Evolutionary conservation across 2,888 invertebrate genomes (phyloP).

Genomic region (Nemoura dubitans): DNA sequence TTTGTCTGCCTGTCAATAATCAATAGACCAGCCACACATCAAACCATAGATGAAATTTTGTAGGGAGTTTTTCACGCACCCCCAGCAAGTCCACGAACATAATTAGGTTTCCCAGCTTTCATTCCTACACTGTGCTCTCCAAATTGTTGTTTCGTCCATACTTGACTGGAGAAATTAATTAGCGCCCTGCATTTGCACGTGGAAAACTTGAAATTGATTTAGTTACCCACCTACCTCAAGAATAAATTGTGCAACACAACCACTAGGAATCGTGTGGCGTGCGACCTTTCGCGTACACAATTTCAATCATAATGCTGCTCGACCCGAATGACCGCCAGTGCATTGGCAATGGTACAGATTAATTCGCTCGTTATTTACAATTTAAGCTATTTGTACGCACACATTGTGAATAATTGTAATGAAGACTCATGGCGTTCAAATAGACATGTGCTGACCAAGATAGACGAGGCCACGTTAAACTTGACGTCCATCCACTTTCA

Average conservation of each 20-base stretch:
- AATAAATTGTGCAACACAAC: too few relatives aligned
- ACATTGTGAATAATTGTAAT: slow-evolving; percentile 12
- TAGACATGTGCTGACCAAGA: slow-evolving; percentile 9
- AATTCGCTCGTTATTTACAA: background rate
- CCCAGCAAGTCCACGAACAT: background rate
- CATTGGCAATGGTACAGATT: background rate
- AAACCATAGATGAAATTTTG: background rate
- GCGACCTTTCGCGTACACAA: background rate
- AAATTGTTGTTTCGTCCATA: background rate
- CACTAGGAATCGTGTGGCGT: background rate
- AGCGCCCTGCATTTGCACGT: background rate
- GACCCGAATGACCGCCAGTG: background rate
- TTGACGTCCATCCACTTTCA: background rate
- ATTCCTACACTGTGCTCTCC: background rate
- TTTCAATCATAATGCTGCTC: background rate
- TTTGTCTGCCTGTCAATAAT: background rate
- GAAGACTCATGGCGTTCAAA: background rate
- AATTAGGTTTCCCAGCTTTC: background rate
- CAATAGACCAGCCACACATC: background rate
- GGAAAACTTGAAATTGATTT: background rate
- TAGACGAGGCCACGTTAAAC: background rate
- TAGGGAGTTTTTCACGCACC: background rate
- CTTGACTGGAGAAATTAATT: background rate
- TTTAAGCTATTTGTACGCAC: background rate
- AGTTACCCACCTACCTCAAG: background rate